Conservation (phyloP, 2,113 vertebrate genomes). For the Lasiurus borealis region DNA sequence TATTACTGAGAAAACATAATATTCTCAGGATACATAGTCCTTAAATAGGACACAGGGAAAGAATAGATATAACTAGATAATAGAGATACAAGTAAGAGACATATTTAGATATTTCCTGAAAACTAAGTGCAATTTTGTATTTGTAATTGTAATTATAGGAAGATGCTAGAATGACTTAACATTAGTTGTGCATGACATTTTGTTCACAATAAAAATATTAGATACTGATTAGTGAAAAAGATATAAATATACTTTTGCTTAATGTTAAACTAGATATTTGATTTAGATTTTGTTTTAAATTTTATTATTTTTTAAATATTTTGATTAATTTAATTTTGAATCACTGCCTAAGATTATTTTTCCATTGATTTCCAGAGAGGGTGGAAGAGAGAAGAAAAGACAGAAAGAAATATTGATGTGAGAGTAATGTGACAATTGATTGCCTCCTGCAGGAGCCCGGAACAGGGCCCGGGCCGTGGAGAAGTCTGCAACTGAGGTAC, state of each 20-base stretch:
- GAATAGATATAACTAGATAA: not conserved
- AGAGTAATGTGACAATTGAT: too few species aligned
- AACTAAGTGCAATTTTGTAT: not conserved
- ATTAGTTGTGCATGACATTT: not conserved
- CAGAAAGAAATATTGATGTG: too few species aligned
- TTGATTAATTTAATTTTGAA: too few species aligned
- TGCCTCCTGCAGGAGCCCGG: too few species aligned
- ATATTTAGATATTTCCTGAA: not conserved
- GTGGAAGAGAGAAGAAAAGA: too few species aligned
- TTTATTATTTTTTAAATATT: not conserved
- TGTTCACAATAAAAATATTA: not conserved
- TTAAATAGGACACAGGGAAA: not conserved
- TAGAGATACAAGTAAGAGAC: not conserved
- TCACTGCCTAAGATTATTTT: too few species aligned
- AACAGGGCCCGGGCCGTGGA: too few species aligned
- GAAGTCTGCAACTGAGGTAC: too few species aligned
- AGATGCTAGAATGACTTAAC: not conserved
- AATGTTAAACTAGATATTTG: not conserved
- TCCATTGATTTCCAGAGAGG: too few species aligned
- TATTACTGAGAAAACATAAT: constrained; percentile 47
- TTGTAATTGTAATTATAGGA: not conserved
- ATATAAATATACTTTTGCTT: not conserved
- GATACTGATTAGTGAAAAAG: not conserved
- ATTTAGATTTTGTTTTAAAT: not conserved
- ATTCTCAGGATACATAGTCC: not conserved